Base-by-base conservation (phyloP, 2,113 vertebrate genomes). In the Prochilodus magdalenae region DNA sequence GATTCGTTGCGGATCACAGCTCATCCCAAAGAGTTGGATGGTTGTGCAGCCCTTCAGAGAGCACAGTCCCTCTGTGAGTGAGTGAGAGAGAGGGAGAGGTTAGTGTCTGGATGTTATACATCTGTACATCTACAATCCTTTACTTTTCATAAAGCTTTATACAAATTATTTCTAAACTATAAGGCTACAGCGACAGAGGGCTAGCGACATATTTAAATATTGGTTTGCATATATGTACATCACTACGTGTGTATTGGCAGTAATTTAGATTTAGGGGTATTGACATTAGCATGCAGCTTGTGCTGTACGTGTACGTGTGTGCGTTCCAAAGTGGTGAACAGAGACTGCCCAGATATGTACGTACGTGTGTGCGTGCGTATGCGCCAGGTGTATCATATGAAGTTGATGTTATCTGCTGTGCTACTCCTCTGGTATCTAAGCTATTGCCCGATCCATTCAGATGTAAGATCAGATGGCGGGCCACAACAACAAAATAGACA, bases 401-500 rank as follows among this genome's bases (percentile, higher is more conserved):
- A 66, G 71, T 81, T 65, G 57, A 63, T 22, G 18, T 73, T 51
- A 33, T 65, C 59, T 55, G 40, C 20, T 53, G 26, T 33, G 70
- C 20, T 15, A 33, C 57, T 72, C 55, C 27, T 26, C 67, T 63
- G 27, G 40, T 36, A 65, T 73, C 59, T 80, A 1, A 15, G 36
- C 10, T 22, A 27, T 5, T 18, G 18, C 16, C 12, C 66, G 59
- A 73, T 65, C 60, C 14, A 55, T 73, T 22, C 26, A 27, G 49
- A 29, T 73, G 49, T 12, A 0, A 30, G 30, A 81, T 81, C 60
- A 27, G 47, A 66, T 74, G 62, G 53, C 71, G 2, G 10, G 1
- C 8, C 26, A 29, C 16, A 49, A n/a, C 33, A 30, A 15, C 69
- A 63, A 73, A 65, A 73, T 27, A 26, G 2, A 18, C 24, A 51